Conservation (phyloP, 1,140 invertebrate genomes). For the Eriocheir sinensis region DNA sequence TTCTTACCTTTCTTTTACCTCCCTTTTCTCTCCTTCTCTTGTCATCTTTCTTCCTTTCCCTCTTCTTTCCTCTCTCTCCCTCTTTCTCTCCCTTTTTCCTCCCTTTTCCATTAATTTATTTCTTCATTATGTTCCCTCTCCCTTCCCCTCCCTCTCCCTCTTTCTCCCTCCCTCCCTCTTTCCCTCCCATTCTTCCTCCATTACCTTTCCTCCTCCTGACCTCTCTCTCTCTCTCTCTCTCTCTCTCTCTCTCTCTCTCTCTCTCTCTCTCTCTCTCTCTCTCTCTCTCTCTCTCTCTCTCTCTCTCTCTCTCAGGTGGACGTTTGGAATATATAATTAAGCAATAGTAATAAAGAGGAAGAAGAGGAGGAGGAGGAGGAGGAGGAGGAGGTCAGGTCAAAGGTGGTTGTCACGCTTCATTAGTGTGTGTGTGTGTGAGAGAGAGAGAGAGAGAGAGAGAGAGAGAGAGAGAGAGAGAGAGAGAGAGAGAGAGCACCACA, state of each 20-base stretch:
- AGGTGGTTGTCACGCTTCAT: too few species aligned
- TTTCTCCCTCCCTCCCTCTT: neutral
- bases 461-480: too few species aligned
- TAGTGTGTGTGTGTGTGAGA: too few species aligned
- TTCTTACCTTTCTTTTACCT: neutral
- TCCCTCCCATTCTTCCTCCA: neutral
- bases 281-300: neutral
- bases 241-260: slow-evolving; percentile 21
- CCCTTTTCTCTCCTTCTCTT: neutral
- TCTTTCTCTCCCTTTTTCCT: neutral
- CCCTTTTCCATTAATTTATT: neutral
- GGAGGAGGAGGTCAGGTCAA: too few species aligned
- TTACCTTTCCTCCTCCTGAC: neutral
- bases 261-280: neutral
- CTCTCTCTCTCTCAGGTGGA: neutral
- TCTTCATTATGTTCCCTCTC: neutral
- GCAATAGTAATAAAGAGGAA: too few species aligned
- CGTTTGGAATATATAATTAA: too few species aligned
- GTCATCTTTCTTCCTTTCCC: neutral
- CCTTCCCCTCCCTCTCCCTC: slow-evolving; percentile 5
- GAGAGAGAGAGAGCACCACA: slow-evolving; percentile 6
- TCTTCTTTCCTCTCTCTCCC: neutral
- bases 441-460: too few species aligned
- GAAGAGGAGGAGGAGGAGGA: too few species aligned
- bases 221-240: slow-evolving; percentile 7